phyloP scores from a whole-genome alignment of 2,113 vertebrate species.

The Lepisosteus oculatus region DNA sequence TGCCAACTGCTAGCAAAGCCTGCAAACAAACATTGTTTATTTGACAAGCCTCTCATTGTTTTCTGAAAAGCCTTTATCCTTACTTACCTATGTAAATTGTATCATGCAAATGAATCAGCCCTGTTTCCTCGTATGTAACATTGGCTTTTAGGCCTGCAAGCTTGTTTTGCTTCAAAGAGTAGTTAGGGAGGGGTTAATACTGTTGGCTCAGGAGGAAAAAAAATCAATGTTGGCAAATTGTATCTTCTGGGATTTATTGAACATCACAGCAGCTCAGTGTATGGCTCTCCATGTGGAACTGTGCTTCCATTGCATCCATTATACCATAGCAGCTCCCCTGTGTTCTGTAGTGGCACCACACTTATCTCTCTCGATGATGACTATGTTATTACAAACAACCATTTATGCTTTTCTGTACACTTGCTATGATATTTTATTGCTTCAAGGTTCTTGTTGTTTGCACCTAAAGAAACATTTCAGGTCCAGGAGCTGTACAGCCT shows the following conservation, averaged over 20 bases:
- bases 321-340: constrained; percentile 1
- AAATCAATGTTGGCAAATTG: constrained; percentile 1
- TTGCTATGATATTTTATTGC: background rate
- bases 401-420: background rate
- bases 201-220: background rate
- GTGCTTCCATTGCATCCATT: background rate
- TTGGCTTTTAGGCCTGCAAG: background rate
- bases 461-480: background rate
- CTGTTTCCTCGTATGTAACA: background rate
- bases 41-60: background rate
- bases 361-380: background rate
- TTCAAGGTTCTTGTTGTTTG: background rate
- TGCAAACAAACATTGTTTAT: too few relatives aligned
- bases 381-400: background rate
- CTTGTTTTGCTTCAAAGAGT: background rate
- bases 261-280: background rate
- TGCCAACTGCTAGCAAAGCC: too few relatives aligned
- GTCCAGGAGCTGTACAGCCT: background rate
- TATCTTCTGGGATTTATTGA: constrained; percentile 11
- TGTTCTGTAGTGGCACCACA: background rate
- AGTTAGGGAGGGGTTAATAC: background rate
- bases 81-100: background rate
- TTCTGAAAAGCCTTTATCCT: background rate
- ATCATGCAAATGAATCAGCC: background rate
- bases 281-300: background rate